These are phyloP conservation scores for Dysdera silvatica DNA, from an alignment of 1,140 invertebrate genomes.

Conservation along the genomic window DNA sequence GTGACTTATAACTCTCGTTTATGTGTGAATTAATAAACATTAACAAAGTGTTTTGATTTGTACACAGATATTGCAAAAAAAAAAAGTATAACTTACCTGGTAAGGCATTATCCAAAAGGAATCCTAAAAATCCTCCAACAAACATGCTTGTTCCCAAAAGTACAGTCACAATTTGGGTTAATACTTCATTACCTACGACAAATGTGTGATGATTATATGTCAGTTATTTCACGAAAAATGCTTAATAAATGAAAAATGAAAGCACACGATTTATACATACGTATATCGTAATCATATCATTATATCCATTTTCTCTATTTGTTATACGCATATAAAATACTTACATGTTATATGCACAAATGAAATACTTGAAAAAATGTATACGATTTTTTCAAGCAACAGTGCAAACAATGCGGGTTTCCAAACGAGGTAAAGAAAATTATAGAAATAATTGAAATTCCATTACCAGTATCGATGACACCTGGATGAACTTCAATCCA, in stretches of 20 bases:
- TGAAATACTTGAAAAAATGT: not conserved
- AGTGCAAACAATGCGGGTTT: not conserved
- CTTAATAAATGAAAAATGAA: constrained; percentile 1
- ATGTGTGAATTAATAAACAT: not conserved
- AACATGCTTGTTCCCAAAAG: constrained; percentile 75
- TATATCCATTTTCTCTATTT: not conserved
- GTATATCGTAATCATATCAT: not conserved
- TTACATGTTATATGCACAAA: not conserved
- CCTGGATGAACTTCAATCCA: constrained; percentile 62
- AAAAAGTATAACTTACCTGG: constrained; percentile 55
- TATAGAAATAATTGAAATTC: not conserved
- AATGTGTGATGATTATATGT: constrained; percentile 1
- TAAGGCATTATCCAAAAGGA: constrained; percentile 72
- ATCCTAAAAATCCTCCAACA: constrained; percentile 68
- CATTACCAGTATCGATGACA: constrained; percentile 59
- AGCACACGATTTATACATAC: not conserved
- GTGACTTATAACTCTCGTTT: not conserved
- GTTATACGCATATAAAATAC: not conserved
- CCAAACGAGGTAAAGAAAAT: not conserved
- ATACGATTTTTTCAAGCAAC: not conserved
- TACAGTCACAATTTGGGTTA: constrained; percentile 67
- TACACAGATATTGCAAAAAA: not conserved
- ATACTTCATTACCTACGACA: constrained; percentile 39
- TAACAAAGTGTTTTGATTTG: not conserved
- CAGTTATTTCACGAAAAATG: constrained; percentile 1